phyloP scores from a whole-genome alignment of 2,797 vertebrate genomes.

The Lates japonicus region DNA sequence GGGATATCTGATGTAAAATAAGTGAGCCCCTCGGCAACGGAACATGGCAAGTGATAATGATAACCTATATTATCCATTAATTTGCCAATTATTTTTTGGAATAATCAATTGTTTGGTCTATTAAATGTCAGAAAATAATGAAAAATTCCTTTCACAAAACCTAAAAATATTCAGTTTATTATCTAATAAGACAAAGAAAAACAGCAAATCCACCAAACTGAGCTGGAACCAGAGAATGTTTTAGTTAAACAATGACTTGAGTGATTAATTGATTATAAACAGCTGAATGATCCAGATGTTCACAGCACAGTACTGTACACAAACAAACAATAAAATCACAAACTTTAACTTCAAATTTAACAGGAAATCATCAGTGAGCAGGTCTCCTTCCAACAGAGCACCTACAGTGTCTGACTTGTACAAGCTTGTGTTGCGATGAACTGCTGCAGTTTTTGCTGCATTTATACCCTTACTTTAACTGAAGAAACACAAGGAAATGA shows the following conservation, averaged over 20 bases:
- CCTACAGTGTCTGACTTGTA: conserved; percentile 4
- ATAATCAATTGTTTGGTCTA: no score
- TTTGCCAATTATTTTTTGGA: no score
- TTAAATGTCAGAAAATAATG: no score
- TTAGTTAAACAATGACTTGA: no score
- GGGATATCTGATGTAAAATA: background rate
- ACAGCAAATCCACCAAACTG: no score
- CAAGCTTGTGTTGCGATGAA: background rate
- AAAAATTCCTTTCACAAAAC: no score
- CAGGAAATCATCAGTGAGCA: no score
- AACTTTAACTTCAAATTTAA: background rate
- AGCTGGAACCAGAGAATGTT: no score
- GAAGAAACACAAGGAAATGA: conserved; percentile 42
- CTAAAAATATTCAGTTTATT: no score
- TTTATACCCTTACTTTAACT: conserved; percentile 36
- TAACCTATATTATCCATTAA: no score
- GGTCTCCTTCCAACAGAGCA: background rate
- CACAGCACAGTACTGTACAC: background rate
- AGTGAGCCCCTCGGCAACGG: no score
- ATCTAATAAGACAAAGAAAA: background rate
- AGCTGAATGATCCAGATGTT: background rate
- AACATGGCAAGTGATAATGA: no score
- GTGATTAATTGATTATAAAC: background rate
- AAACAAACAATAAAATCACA: background rate
- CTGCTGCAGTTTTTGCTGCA: conserved; percentile 5